Conservation (phyloP, 2,888 invertebrate species). For the Nemotelus nigrinus region DNA sequence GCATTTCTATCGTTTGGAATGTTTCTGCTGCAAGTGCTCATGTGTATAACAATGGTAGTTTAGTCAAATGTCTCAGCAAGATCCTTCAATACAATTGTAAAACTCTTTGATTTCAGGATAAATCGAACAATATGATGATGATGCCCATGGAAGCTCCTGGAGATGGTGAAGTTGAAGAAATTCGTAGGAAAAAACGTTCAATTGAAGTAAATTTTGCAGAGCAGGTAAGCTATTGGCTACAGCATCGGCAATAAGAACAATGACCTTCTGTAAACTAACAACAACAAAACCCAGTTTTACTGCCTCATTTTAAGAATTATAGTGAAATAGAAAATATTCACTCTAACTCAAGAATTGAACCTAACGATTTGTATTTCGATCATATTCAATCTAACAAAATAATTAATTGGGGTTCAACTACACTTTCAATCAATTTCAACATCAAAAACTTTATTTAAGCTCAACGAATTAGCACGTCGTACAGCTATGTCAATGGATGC, state of each 20-base stretch:
- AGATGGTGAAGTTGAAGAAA: slow-evolving; percentile 56
- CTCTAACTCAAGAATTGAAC: too few relatives aligned
- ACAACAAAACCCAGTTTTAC: too few relatives aligned
- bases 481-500: slow-evolving; percentile 70
- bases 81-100: background rate
- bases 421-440: background rate
- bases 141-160: slow-evolving; percentile 62
- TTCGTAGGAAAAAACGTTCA: slow-evolving; percentile 55
- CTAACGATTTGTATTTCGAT: too few relatives aligned
- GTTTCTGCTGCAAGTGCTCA: slow-evolving; percentile 80
- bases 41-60: slow-evolving; percentile 72
- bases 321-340: too few relatives aligned
- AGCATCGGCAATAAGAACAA: too few relatives aligned
- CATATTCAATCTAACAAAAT: background rate
- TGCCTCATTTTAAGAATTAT: too few relatives aligned
- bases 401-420: background rate
- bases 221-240: slow-evolving; percentile 48
- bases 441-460: slow-evolving; percentile 45
- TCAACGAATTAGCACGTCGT: slow-evolving; percentile 68
- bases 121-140: slow-evolving; percentile 60
- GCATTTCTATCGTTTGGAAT: slow-evolving; percentile 84
- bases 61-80: background rate
- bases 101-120: slow-evolving; percentile 52
- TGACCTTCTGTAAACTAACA: too few relatives aligned
- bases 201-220: slow-evolving; percentile 36